phyloP scores from a whole-genome alignment of 2,797 vertebrate species.

The Argya squamiceps region DNA sequence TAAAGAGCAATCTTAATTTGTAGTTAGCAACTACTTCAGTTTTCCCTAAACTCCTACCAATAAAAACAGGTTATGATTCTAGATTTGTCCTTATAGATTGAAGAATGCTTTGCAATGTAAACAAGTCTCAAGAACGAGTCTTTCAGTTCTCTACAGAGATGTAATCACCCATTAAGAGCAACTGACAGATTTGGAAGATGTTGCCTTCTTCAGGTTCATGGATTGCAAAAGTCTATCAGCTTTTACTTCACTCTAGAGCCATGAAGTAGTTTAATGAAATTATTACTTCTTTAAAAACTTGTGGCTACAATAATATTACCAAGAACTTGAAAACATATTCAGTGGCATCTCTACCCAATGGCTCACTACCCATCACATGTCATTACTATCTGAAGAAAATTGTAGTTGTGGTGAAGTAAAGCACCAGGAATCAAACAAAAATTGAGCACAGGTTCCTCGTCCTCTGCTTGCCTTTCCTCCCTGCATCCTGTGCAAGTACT shows the following conservation, averaged over 20 bases:
- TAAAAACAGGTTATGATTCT: neutral
- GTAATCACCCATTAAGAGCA: neutral
- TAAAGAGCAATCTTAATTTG: constrained; percentile 31
- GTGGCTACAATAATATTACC: neutral
- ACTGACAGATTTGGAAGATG: neutral
- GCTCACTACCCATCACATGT: neutral
- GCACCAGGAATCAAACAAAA: neutral
- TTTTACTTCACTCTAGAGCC: neutral
- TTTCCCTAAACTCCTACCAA: neutral
- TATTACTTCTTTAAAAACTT: neutral
- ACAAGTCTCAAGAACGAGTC: neutral
- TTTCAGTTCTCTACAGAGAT: neutral
- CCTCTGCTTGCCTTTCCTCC: neutral
- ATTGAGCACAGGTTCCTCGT: neutral
- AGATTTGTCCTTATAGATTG: neutral
- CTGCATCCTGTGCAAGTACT: neutral
- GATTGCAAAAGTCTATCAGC: neutral
- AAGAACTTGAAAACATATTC: neutral
- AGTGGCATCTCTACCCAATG: neutral
- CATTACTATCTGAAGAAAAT: neutral
- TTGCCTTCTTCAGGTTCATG: neutral
- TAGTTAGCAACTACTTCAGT: neutral
- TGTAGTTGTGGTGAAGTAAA: neutral
- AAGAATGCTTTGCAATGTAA: neutral
- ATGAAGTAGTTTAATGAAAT: neutral